Evolutionary conservation across 2,113 vertebrate genomes (phyloP).

Genomic region (mouse (Mus musculus)): DNA sequence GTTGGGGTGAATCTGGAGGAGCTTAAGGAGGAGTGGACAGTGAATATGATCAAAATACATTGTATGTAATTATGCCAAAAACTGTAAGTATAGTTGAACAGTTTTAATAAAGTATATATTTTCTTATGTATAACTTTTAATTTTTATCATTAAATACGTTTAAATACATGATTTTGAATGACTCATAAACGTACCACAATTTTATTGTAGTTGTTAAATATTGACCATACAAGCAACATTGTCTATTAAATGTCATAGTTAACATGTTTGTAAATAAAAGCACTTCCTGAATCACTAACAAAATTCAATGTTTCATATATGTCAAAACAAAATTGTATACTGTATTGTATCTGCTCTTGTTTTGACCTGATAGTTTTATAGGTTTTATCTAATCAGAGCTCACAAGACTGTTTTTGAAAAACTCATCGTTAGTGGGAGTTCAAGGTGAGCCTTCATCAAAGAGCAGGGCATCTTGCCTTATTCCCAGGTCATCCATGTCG

Average conservation of each 20-base stretch:
- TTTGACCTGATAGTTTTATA: not conserved
- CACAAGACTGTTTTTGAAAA: not conserved
- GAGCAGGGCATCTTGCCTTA: not conserved
- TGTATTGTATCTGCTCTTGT: not conserved
- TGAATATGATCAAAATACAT: not conserved
- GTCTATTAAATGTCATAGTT: not conserved
- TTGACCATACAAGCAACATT: not conserved
- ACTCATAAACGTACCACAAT: not conserved
- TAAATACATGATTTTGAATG: not conserved
- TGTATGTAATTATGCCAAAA: not conserved
- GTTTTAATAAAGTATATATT: not conserved
- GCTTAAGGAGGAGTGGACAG: not conserved
- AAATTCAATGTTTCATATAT: not conserved
- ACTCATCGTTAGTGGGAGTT: not conserved
- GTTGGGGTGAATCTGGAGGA: not conserved
- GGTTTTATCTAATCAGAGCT: not conserved
- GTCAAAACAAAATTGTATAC: not conserved
- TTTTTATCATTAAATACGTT: not conserved
- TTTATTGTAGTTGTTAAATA: not conserved
- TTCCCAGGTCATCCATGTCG: not conserved
- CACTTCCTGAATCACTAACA: not conserved
- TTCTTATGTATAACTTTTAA: not conserved
- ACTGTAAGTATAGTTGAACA: not conserved
- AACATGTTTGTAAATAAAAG: not conserved
- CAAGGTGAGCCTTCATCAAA: not conserved